Evolutionary conservation across 2,888 invertebrate species (phyloP), one percentile per base, ranked within the genome.

Genomic region (Diloba caeruleocephala): DNA sequence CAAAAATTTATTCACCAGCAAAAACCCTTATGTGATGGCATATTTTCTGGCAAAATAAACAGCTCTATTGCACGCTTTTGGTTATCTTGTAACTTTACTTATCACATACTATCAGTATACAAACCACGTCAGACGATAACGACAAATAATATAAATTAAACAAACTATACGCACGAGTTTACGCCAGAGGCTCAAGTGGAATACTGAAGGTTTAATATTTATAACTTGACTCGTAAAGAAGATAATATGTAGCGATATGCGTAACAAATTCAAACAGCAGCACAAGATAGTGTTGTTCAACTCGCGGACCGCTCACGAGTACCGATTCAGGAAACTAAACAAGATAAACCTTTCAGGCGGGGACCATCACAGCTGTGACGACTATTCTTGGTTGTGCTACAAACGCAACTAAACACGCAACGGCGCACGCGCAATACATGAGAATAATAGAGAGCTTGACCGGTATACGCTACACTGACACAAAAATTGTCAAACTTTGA

Each of bases 341-440:
- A 70, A 79, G 79, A 82, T 76, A 62, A 60, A 64, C 50, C 68
- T 76, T 80, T 75, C 73, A 81, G 82, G 69, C 80, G 80, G 81
- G 76, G 78, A 81, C 80, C 78, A 79, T 79, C 74, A 74, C 80
- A n/a, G n/a, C n/a, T 69, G 73, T 74, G 81, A 86, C 92, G 92
- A 88, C 92, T 90, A 88, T 90, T 88, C 92, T 85, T 87, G 90
- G 71, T 85, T 86, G 87, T 86, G 88, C 78, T 89, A 78, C 84
- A 83, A 84, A 85, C 87, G 84, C 89, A 88, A 93, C 93, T 93
- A 88, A 89, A 84, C 84, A 83, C 82, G 84, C 82, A 78, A 74
- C 78, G 72, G 70, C 89, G 84, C 85, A 85, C 85, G 84, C 90
- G 89, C 92, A 85, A 69, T 85, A 81, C 78, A 81, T 81, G 71